Evolutionary conservation across 1,140 invertebrate species (phyloP), one percentile per base, ranked within the genome.

Genomic region (Tigriopus japonicus): DNA sequence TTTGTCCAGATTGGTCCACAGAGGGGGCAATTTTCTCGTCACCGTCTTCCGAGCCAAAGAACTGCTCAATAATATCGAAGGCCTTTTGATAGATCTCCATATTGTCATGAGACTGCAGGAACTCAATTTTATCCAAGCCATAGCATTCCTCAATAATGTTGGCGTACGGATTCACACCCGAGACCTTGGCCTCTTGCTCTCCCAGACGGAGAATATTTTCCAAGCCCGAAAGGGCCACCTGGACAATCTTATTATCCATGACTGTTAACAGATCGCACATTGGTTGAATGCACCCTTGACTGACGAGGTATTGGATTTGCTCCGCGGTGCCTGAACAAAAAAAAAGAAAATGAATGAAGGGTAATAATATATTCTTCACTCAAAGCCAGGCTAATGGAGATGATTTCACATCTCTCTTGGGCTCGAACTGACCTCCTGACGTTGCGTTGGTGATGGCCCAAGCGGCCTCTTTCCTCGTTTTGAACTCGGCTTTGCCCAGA

Each of bases 381-480:
- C 9, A 35, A 5, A 35, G 28, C 28, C 28, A 35, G 28, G 28
- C 28, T 9, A 35, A 9, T 9, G 9, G 28, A 35, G 28, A n/a
- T n/a, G n/a, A 35, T 9, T 35, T 35, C 28, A 3, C 3, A 9
- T 9, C 28, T 35, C 28, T 35, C 28, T 35, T 35, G 28, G 97
- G 93, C 67, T 89, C 87, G 1, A 87, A 81, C 1, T 86, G 87
- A 17, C 93, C 94, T 24, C 92, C 92, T 62, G 88, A 94, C 0
- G 92, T 95, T 0, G 92, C 89, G 73, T 98, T 98, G 1, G 93
- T 95, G 56, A 98, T 92, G 6, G 92, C 91, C 94, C 94, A 97
- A 0, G 91, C 91, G 1, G 89, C 92, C 75, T 98, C 93, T 76
- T 96, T 97, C 64, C 90, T 78, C 12, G 91, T 96, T 74, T 96